Evolutionary conservation across 2,888 invertebrate species (phyloP), one percentile per base, ranked within the genome.

Genomic region (Mystacides longicornis): DNA sequence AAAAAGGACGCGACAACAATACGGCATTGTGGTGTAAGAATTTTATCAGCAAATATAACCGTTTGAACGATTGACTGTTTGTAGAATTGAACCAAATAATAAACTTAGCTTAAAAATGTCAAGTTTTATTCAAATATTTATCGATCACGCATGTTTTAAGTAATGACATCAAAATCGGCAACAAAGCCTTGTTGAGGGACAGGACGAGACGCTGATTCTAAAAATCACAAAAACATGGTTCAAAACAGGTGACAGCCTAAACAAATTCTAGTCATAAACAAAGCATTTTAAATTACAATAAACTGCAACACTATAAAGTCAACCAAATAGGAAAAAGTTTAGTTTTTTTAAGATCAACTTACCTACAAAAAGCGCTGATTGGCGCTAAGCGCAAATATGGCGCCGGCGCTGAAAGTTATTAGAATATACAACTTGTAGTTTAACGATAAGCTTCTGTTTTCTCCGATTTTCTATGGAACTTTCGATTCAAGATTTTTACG

Each of bases 81-180:
- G n/a, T n/a, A n/a, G n/a, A n/a, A n/a, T n/a, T n/a, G n/a, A 37
- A n/a, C 37, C 14, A 37, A 4, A 37, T 37, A 37, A 14, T 14
- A 37, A 37, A 37, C 16, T 16, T 7, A 37, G 16, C 37, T 37
- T 3, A 14, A 37, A 14, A 7, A 3, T 7, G 14, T 14, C 4
- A 4, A 37, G 37, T 37, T 37, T 37, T 7, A 37, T 37, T 37
- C 37, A 37, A 37, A 37, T 37, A 14, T 37, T 37, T 37, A 37
- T 14, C 18, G 4, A 46, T 46, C 19, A 46, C 46, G 20, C 20
- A 46, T 46, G 19, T 46, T 46, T 46, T 20, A 18, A n/a, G 21
- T 46, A 46, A 46, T 46, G 11, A 46, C 46, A 46, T 46, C 19
- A 11, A 46, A 46, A 46, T 46, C 46, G 46, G 46, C 46, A 19